Evolutionary conservation across 1,140 invertebrate species (phyloP).

Genomic region (Hypothenemus hampei): DNA sequence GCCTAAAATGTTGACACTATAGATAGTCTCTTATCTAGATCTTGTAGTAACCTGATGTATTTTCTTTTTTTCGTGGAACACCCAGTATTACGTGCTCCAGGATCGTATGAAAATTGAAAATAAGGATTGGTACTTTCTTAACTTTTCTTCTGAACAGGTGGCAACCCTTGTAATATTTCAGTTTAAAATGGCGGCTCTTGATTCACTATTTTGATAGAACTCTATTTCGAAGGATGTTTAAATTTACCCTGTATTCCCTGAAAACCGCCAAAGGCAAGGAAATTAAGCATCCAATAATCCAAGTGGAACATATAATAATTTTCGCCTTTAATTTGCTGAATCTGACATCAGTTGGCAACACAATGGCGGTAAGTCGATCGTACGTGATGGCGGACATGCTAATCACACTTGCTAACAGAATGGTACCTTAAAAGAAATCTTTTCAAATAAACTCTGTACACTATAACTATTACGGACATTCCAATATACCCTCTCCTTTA

Average conservation of each 20-base stretch:
- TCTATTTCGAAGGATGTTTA: no score
- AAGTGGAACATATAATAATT: slow-evolving; percentile 59
- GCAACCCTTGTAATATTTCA: no score
- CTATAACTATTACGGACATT: slow-evolving; percentile 57
- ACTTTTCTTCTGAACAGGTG: not conserved
- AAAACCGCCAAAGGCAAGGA: slow-evolving; percentile 62
- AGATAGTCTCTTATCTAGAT: no score
- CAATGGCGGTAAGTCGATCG: slow-evolving; percentile 74
- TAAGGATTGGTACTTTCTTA: not conserved
- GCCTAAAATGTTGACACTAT: no score
- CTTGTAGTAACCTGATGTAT: no score
- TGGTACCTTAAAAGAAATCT: slow-evolving; percentile 51
- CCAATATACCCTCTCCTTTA: slow-evolving; percentile 62
- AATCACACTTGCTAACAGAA: slow-evolving; percentile 67
- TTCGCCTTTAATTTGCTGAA: slow-evolving; percentile 56
- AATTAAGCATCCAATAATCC: slow-evolving; percentile 58
- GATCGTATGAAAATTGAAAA: slow-evolving; percentile 1
- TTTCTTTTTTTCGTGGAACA: no score
- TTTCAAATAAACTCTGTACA: no score
- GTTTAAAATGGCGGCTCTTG: no score
- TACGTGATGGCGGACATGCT: slow-evolving; percentile 76
- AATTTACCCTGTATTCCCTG: slow-evolving; percentile 55
- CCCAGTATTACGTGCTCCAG: no score
- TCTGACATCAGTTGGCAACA: slow-evolving; percentile 62
- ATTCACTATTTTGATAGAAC: no score